These are phyloP conservation scores for Antidorcas marsupialis DNA, from an alignment of 2,113 vertebrate genomes.

Conservation along the genomic window DNA sequence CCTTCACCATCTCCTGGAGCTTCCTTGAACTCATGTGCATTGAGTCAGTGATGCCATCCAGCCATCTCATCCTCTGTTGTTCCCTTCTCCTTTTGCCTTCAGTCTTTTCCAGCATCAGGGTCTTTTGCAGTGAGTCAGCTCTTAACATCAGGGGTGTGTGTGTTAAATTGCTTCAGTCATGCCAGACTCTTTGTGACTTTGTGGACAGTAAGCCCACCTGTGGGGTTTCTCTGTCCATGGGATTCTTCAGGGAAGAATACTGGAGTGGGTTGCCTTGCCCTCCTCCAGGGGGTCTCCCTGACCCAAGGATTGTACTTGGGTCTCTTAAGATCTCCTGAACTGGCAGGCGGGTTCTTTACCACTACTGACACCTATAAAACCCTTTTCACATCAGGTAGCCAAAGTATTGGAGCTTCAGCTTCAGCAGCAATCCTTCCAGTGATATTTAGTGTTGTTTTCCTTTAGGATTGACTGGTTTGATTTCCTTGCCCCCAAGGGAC, in stretches of 20 bases:
- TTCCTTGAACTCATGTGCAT: background rate
- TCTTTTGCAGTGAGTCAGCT: background rate
- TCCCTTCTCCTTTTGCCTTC: background rate
- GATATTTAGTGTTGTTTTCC: background rate
- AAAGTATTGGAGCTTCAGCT: background rate
- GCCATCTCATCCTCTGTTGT: background rate
- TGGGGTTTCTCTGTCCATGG: background rate
- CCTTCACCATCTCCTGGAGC: background rate
- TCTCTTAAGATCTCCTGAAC: background rate
- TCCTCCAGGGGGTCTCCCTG: background rate
- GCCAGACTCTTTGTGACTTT: background rate
- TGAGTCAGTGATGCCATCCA: background rate
- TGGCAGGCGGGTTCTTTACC: background rate
- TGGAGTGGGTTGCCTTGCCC: background rate
- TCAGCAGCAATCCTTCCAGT: background rate
- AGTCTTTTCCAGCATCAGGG: background rate
- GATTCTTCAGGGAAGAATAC: background rate
- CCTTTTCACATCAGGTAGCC: background rate
- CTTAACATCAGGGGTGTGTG: background rate
- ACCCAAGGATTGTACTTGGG: background rate
- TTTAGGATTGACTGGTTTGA: background rate
- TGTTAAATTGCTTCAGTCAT: background rate
- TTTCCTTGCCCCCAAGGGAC: accelerated
- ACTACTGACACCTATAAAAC: background rate
- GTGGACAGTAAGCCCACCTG: background rate